A percentile compares a stretch with the other conserved stretches of the same genome.
phyloP scores from a whole-genome alignment of 2,888 invertebrate species.

The Heliconius ismenius region DNA sequence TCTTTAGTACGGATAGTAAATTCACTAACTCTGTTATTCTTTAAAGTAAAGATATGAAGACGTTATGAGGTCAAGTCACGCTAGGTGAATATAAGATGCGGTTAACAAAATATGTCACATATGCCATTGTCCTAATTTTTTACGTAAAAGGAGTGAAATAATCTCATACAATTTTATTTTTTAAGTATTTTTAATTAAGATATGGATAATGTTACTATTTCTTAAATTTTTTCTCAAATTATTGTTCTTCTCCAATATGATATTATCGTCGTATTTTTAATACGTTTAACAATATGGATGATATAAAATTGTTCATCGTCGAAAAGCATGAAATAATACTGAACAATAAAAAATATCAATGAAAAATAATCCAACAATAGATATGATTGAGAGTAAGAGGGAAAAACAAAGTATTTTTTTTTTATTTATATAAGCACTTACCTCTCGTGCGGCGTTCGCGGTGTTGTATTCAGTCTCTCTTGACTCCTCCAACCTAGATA shows the following conservation, averaged over 20 bases:
- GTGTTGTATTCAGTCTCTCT: slow-evolving; percentile 89
- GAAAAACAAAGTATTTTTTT: background rate
- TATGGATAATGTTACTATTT: too few relatives aligned
- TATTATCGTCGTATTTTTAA: background rate
- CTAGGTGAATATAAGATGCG: slow-evolving; percentile 10
- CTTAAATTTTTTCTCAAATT: background rate
- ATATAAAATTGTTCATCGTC: background rate
- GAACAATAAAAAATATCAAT: background rate
- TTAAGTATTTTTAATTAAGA: background rate
- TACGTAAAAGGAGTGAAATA: background rate
- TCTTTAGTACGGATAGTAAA: background rate
- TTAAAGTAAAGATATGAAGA: background rate
- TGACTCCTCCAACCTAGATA: slow-evolving; percentile 95
- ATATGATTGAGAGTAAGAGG: background rate
- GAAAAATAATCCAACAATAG: background rate
- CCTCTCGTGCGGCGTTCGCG: slow-evolving; percentile 93
- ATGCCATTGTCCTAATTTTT: slow-evolving; percentile 6
- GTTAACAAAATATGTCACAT: background rate
- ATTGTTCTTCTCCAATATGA: background rate
- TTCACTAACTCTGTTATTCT: background rate
- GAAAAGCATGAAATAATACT: background rate
- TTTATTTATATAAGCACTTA: slow-evolving; percentile 48
- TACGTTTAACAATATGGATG: background rate
- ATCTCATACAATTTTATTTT: background rate
- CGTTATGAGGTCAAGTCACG: slow-evolving; percentile 23